Evolutionary conservation across 2,888 invertebrate genomes (phyloP), one percentile per base, ranked within the genome.

Genomic region (Hedya salicella): DNA sequence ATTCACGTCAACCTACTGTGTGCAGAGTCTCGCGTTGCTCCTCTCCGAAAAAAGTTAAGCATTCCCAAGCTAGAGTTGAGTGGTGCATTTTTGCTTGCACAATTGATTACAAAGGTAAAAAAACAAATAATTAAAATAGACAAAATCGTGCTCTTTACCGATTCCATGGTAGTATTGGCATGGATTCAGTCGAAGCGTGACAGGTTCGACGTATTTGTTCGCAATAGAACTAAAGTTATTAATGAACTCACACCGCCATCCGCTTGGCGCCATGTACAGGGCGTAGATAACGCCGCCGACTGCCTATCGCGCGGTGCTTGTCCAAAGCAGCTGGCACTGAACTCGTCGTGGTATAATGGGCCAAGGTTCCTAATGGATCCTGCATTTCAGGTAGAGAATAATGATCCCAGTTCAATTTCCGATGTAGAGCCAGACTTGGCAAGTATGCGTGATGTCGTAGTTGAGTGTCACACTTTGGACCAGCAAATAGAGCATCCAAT

Each of bases 1-100:
- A 39, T 39, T 39, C 39, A 39, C n/a, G 39, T 39, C 39, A 39
- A 39, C 39, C 39, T 39, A 39, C 39, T 39, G 39, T 39, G 39
- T n/a, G 11, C 39, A 3, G 13, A 39, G 13, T 39, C 39, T 1
- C 39, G 39, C 13, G 39, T 39, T n/a, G 39, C 39, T 11, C 39
- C 39, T 13, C 39, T 39, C 39, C 13, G 39, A 3, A 39, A 13
- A 4, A 39, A 39, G 13, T 39, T 39, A n/a, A 39, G 13, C 13
- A 39, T 39, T 13, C 39, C 39, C 3, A 39, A 39, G 13, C 11
- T 39, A 13, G 39, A 39, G n/a, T 39, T 39, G 13, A 39, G 39
- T 13, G n/a, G 39, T 3, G 39, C 39, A n/a, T 13, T 11, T n/a
- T 39, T 39, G n/a, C 39, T 39, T 39, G 39, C 39, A 13, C 39